A percentile compares a stretch with the other conserved stretches of the same genome.
These are phyloP conservation scores for Pocillopora grandis DNA, from an alignment of 92 coral and sea anemone genomes.

Conservation along the genomic window DNA sequence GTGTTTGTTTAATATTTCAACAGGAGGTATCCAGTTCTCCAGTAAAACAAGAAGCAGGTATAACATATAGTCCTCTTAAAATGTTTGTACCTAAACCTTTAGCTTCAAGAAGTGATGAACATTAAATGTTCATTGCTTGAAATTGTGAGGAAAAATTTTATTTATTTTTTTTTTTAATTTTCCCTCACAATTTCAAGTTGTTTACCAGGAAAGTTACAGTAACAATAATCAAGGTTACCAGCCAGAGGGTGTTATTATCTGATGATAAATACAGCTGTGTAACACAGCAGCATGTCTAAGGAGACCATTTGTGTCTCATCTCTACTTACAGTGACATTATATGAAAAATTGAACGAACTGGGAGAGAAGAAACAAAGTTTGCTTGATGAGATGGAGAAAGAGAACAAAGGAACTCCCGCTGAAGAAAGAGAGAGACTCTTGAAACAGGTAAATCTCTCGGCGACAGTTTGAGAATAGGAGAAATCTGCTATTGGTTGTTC, in stretches of 20 bases:
- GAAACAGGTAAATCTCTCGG: constrained; percentile 74
- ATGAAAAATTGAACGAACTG: constrained; percentile 90
- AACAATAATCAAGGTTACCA: no score
- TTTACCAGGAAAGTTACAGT: no score
- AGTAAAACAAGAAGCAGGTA: constrained; percentile 98
- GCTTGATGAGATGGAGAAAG: constrained; percentile 92
- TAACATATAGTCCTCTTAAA: no score
- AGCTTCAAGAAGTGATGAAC: no score
- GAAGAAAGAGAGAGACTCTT: constrained; percentile 96
- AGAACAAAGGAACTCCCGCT: constrained; percentile 94
- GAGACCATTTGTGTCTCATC: no score
- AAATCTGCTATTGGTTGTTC: no score
- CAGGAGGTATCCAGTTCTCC: constrained; percentile 96
- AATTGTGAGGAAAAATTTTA: no score
- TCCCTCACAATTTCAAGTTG: no score
- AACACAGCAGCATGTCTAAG: no score
- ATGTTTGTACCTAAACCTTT: not conserved
- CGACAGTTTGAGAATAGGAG: no score
- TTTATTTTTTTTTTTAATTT: no score
- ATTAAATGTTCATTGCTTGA: no score
- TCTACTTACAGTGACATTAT: constrained; percentile 71
- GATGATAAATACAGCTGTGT: not conserved
- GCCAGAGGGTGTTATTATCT: not conserved
- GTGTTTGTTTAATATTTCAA: not conserved
- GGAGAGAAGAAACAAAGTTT: constrained; percentile 92